A percentile compares a stretch with the other conserved stretches of the same genome.
Conservation (phyloP, 1,140 invertebrate genomes). For the Pissodes strobi region DNA sequence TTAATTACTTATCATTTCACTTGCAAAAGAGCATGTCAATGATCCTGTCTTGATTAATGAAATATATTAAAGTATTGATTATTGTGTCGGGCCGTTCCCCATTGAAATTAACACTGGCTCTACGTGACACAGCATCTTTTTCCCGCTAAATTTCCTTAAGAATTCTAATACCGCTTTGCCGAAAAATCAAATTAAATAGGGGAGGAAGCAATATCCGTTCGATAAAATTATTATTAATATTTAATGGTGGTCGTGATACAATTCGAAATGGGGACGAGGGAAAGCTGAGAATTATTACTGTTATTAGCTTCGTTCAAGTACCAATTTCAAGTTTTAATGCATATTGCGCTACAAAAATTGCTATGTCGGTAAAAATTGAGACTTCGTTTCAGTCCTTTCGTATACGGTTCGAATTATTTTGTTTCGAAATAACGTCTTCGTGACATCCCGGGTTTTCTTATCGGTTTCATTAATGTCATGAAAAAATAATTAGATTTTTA, state of each 20-base stretch:
- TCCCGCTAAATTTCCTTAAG: not conserved
- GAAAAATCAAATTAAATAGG: slow-evolving; percentile 19
- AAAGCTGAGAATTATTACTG: slow-evolving; percentile 8
- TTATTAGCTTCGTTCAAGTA: slow-evolving; percentile 15
- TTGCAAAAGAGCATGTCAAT: too few species aligned
- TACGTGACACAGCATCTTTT: slow-evolving; percentile 12
- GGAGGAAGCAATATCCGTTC: slow-evolving; percentile 26
- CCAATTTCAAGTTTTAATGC: slow-evolving; percentile 14
- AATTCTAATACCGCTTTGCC: too few species aligned
- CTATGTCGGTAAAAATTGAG: slow-evolving; percentile 1
- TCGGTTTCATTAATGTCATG: too few species aligned
- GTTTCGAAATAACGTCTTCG: not conserved
- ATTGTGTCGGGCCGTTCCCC: too few species aligned
- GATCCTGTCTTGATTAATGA: too few species aligned
- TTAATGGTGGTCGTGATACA: slow-evolving; percentile 30
- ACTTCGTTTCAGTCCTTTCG: slow-evolving; percentile 7
- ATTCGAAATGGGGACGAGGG: slow-evolving; percentile 5
- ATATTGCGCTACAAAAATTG: slow-evolving; percentile 8
- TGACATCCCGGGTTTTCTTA: too few species aligned
- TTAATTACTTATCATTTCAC: too few species aligned
- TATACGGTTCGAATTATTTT: not conserved
- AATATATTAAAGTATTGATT: too few species aligned
- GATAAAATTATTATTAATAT: slow-evolving; percentile 29
- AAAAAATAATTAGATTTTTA: too few species aligned
- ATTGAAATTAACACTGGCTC: too few species aligned